A percentile compares a stretch with the other conserved stretches of the same genome.
These are phyloP conservation scores for Strigamia crassipes DNA, from an alignment of 2,888 invertebrate genomes.

Conservation along the genomic window DNA sequence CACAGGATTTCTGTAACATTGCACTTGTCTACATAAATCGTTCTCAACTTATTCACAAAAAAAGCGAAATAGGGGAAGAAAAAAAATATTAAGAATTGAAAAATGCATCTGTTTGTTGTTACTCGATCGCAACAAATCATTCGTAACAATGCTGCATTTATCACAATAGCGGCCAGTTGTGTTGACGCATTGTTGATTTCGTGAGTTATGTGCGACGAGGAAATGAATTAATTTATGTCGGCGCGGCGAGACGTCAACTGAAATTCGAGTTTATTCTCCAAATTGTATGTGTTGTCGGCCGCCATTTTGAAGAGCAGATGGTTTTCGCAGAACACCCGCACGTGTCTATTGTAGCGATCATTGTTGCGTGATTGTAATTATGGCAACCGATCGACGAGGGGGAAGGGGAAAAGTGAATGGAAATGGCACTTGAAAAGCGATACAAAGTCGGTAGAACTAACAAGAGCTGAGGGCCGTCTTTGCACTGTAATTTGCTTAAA, in stretches of 20 bases:
- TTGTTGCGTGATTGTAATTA: slow-evolving; percentile 40
- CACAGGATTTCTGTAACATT: background rate
- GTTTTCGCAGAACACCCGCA: slow-evolving; percentile 10
- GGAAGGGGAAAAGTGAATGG: background rate
- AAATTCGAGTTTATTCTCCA: slow-evolving; percentile 15
- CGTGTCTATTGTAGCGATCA: slow-evolving; percentile 33
- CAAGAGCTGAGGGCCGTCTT: background rate
- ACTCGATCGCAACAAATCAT: background rate
- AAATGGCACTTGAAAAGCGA: slow-evolving; percentile 10
- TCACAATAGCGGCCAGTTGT: slow-evolving; percentile 15
- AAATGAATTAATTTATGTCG: slow-evolving; percentile 33
- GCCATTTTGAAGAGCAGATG: slow-evolving; percentile 38
- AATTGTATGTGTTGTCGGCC: background rate
- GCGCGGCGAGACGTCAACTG: background rate
- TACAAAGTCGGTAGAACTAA: background rate
- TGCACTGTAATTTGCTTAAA: background rate
- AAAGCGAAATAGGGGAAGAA: background rate
- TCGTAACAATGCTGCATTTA: slow-evolving; percentile 11
- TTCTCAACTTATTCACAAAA: background rate
- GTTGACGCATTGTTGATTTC: slow-evolving; percentile 40
- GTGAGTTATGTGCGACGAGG: slow-evolving; percentile 22
- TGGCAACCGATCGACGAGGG: slow-evolving; percentile 26
- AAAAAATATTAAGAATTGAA: background rate
- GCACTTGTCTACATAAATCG: background rate
- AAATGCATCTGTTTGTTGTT: slow-evolving; percentile 12